Base-by-base conservation (phyloP, 1,140 invertebrate genomes). In the Zaprionus gabonicus region DNA sequence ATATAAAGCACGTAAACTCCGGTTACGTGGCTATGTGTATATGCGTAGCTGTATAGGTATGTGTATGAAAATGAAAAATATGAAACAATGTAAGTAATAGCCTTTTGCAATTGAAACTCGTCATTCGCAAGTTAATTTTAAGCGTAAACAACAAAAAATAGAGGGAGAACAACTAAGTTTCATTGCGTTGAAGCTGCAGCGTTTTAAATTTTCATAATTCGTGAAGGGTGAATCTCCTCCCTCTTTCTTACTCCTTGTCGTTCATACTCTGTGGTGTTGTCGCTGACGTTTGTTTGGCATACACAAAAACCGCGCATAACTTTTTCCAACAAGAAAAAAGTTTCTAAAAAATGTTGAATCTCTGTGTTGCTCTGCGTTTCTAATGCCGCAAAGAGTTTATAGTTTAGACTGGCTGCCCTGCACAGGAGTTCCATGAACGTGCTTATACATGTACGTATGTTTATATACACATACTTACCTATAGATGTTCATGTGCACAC, bases 371-470 rank as follows among this genome's bases (percentile, higher is more conserved):
- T 81, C 60, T 76, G 64, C 71, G 73, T 84, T 88, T 78, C 84
- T 87, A 87, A 87, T 88, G 76, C 84, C 84, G 74, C 84, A 87
- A 88, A 87, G 84, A 87, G 80, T 88, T 88, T 88, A 83, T 87
- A 88, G 84, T 87, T 88, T 78, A 75, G 78, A 74, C 75, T 80
- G 65, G 31, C 63, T 71, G 55, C 51, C 28, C 41, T 17, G 38
- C 15, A 34, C 74, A 57, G 27, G 36, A 55, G 57, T 58, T 60
- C 36, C 38, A 46, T n/a, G 36, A 38, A 15, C 13, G 13, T 38
- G 13, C 36, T 13, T 38, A 15, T 49, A 46, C 25, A 51, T 60
- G 28, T 60, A 53, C 38, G 67, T 69, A 69, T 79, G 17, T 60
- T 27, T 44, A 44, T 27, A 23, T 58, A 68, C 4, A 57, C 17